A percentile compares a stretch with the other conserved stretches of the same genome.
These are phyloP conservation scores for Vultur gryphus DNA, from an alignment of 2,797 vertebrate species.

Conservation along the genomic window DNA sequence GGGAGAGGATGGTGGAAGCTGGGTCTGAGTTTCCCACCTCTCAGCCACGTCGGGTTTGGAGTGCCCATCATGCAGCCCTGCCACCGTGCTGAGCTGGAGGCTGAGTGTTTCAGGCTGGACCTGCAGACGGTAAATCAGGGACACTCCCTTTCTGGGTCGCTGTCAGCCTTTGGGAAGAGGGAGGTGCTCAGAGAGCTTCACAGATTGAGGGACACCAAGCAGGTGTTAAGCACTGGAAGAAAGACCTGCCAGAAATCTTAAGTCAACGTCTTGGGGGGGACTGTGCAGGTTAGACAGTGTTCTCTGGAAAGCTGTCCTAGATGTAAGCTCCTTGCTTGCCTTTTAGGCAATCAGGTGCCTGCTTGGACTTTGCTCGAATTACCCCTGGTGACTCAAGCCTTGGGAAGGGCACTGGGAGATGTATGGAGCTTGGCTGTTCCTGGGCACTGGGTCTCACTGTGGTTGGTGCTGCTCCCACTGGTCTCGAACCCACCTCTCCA, in stretches of 20 bases:
- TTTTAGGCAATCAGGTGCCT: neutral
- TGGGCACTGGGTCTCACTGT: neutral
- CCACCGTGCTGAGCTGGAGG: neutral
- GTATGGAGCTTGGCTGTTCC: neutral
- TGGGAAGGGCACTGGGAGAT: neutral
- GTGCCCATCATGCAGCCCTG: neutral
- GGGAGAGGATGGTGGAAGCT: neutral
- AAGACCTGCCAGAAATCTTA: neutral
- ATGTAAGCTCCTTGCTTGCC: neutral
- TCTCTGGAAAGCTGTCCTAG: neutral
- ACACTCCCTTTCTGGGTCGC: neutral
- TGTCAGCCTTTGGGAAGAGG: neutral
- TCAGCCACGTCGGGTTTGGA: accelerated
- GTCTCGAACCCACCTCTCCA: neutral
- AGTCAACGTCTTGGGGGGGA: neutral
- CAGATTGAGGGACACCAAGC: neutral
- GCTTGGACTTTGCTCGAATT: neutral
- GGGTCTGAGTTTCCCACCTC: neutral
- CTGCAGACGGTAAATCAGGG: neutral
- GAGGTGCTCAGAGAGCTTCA: neutral
- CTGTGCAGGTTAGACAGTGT: neutral
- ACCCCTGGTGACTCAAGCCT: neutral
- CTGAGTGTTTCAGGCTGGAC: neutral
- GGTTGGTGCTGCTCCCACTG: neutral
- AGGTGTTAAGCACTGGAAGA: neutral